Percentiles rank a stretch among this genome's conserved stretches.
These are phyloP conservation scores for Muscicapa comitata DNA, from an alignment of 2,797 vertebrate species.

Conservation along the genomic window DNA sequence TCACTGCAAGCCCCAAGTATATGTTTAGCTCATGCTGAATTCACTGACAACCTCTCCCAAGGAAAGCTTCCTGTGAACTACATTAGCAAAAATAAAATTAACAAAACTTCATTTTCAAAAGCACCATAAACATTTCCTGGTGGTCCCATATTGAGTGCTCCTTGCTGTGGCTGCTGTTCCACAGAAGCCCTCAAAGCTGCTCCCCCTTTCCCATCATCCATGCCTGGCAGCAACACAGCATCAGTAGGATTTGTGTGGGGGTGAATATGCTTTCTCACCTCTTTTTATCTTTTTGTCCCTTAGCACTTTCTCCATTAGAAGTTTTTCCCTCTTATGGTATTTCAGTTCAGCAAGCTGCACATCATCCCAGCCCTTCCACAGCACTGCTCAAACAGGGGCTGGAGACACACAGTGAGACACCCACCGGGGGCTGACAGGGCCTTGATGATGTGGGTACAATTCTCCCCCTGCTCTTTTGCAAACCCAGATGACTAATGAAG, in stretches of 20 bases:
- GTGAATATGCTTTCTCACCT: not conserved
- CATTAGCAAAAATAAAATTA: not conserved
- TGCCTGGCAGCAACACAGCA: accelerated
- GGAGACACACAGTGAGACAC: not conserved
- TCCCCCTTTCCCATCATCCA: not conserved
- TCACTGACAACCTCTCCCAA: not conserved
- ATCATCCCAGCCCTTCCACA: not conserved
- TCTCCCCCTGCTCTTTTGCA: not conserved
- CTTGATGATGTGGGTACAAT: not conserved
- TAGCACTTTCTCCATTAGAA: not conserved
- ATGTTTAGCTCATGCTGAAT: not conserved
- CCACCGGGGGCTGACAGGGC: not conserved
- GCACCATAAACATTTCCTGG: not conserved
- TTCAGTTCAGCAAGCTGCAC: not conserved
- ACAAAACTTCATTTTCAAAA: not conserved
- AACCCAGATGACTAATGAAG: not conserved
- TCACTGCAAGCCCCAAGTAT: not conserved
- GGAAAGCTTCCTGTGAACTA: not conserved
- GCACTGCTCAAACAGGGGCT: not conserved
- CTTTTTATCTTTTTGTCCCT: not conserved
- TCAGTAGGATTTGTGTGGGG: not conserved
- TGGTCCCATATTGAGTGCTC: not conserved
- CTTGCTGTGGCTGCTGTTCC: not conserved
- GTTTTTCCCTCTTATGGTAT: not conserved
- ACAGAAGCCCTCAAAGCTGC: not conserved